phyloP scores from a whole-genome alignment of 64 coral and sea anemone species.

The Orbicella faveolata region DNA sequence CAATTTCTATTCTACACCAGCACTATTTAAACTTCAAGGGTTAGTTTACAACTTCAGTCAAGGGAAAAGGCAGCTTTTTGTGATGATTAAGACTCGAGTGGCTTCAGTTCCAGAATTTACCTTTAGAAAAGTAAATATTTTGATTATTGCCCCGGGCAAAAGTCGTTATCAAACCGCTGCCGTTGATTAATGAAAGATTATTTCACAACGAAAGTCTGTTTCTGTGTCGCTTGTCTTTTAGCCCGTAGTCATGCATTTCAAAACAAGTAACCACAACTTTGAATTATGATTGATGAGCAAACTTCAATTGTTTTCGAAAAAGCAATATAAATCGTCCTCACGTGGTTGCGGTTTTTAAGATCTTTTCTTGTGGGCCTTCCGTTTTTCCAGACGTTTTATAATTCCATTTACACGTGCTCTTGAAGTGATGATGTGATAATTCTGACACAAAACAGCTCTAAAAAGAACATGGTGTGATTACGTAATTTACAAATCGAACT shows the following conservation, averaged over 20 bases:
- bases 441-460: conserved; percentile 22
- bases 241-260: background rate
- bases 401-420: conserved; percentile 36
- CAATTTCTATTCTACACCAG: no score
- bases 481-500: background rate
- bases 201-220: background rate
- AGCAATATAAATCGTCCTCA: background rate
- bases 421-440: conserved; percentile 3
- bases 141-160: conserved; percentile 12
- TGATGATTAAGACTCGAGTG: background rate
- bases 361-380: background rate
- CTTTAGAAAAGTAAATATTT: conserved; percentile 3
- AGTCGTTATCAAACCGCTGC: background rate
- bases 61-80: background rate
- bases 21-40: background rate
- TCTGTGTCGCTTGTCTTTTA: background rate
- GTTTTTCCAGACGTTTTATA: conserved; percentile 9
- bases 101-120: conserved; percentile 7
- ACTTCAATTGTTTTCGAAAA: background rate
- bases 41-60: background rate
- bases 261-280: conserved; percentile 9
- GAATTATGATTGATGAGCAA: background rate
- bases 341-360: background rate
- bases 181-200: background rate
- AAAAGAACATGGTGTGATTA: background rate